Evolutionary conservation across 2,113 vertebrate genomes (phyloP).

Genomic region (Psephotus haematonotus): DNA sequence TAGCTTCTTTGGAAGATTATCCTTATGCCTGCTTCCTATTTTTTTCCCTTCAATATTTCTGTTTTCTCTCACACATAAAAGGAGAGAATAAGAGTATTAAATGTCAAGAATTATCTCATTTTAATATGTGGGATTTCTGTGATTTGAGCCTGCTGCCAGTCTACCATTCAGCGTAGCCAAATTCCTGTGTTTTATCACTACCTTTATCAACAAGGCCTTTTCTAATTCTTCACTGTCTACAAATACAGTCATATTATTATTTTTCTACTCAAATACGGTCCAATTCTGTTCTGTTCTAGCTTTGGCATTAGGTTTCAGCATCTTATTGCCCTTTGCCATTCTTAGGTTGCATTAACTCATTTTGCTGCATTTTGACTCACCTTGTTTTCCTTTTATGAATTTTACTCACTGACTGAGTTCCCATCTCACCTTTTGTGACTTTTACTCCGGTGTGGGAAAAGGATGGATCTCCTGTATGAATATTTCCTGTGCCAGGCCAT

Average conservation of each 20-base stretch:
- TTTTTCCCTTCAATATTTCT: not conserved
- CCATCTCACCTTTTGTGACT: not conserved
- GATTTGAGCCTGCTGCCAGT: not conserved
- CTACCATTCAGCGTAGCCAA: not conserved
- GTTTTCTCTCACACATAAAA: not conserved
- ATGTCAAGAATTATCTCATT: constrained; percentile 21
- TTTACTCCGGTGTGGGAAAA: not conserved
- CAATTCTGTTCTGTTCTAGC: not conserved
- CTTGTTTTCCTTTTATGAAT: not conserved
- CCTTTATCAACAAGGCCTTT: not conserved
- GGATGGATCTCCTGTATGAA: not conserved
- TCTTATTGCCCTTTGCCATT: not conserved
- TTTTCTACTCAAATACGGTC: not conserved
- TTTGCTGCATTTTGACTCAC: not conserved
- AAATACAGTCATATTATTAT: not conserved
- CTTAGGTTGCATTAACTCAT: not conserved
- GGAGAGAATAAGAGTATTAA: constrained; percentile 25
- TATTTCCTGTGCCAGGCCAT: not conserved
- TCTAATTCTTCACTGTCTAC: not conserved
- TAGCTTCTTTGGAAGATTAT: not conserved
- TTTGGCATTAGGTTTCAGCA: not conserved
- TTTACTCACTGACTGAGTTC: not conserved
- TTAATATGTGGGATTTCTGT: not conserved
- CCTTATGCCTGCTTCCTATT: not conserved
- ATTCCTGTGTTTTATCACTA: not conserved